Evolutionary conservation across 2,888 invertebrate species (phyloP).

Genomic region (Idaea dimidiata): DNA sequence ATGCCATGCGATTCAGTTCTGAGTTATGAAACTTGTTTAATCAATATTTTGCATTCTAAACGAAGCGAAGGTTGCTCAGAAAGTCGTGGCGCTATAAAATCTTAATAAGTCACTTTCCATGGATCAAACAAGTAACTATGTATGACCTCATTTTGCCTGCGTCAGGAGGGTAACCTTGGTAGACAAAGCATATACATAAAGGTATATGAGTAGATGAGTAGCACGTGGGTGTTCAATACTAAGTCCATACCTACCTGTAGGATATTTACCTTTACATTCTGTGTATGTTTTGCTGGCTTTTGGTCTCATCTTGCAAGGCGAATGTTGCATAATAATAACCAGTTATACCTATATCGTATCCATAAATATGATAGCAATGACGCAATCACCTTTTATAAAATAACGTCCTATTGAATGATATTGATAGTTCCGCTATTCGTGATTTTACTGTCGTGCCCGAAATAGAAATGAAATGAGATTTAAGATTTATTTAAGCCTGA

Average conservation of each 20-base stretch:
- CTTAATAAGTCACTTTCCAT: slow-evolving; percentile 23
- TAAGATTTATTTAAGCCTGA: neutral
- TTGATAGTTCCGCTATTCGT: neutral
- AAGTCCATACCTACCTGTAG: slow-evolving; percentile 67
- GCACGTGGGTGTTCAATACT: slow-evolving; percentile 52
- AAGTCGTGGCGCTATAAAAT: neutral
- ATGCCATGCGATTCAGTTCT: neutral
- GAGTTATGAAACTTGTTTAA: neutral
- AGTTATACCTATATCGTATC: slow-evolving; percentile 9
- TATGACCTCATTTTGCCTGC: slow-evolving; percentile 2
- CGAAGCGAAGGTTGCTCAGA: neutral
- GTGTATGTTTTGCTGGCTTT: slow-evolving; percentile 29
- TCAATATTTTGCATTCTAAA: neutral
- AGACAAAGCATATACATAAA: slow-evolving; percentile 17
- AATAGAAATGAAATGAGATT: slow-evolving; percentile 1
- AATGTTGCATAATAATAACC: slow-evolving; percentile 33
- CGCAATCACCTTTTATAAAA: slow-evolving; percentile 18
- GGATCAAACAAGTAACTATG: neutral
- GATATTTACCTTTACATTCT: slow-evolving; percentile 51
- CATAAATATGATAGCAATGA: neutral
- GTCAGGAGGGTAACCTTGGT: slow-evolving; percentile 14
- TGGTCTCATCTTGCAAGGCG: slow-evolving; percentile 39
- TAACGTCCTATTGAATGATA: slow-evolving; percentile 4
- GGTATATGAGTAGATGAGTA: slow-evolving; percentile 32
- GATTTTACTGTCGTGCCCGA: neutral